These are phyloP conservation scores for Trichonephila clavata DNA, from an alignment of 1,140 invertebrate species.

Conservation along the genomic window DNA sequence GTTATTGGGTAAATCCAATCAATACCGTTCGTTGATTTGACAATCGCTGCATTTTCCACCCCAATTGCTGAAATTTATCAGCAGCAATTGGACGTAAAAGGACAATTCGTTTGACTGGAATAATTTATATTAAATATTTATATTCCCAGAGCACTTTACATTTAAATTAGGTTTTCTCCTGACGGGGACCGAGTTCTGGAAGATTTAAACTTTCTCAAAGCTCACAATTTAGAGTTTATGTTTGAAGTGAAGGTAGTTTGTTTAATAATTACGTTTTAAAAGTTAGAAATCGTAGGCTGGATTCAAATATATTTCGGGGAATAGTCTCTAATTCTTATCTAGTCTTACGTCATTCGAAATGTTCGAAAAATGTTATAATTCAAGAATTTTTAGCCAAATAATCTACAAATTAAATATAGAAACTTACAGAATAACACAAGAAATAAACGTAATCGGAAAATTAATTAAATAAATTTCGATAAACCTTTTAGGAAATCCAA, in stretches of 20 bases:
- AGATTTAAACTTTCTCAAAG: neutral
- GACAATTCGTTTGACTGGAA: neutral
- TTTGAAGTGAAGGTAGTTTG: neutral
- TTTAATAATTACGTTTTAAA: neutral
- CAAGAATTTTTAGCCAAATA: neutral
- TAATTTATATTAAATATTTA: constrained; percentile 23
- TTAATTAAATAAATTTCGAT: no score
- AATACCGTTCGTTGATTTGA: neutral
- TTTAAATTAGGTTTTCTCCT: neutral
- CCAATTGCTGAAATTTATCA: neutral
- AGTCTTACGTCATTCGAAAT: neutral
- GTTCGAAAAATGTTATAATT: neutral
- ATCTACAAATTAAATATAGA: neutral
- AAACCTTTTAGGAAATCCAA: no score
- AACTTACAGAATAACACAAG: neutral
- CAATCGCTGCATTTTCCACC: neutral
- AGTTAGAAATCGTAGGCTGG: neutral
- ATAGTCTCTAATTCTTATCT: neutral
- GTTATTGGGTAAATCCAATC: neutral
- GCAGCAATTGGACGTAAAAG: neutral
- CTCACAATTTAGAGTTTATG: neutral
- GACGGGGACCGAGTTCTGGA: neutral
- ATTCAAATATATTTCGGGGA: neutral
- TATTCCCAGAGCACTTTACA: constrained; percentile 3
- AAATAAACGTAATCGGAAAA: no score